Percentiles rank a stretch among this genome's conserved stretches.
These are phyloP conservation scores for Colletes collaris DNA, from an alignment of 2,888 invertebrate species.

Conservation along the genomic window DNA sequence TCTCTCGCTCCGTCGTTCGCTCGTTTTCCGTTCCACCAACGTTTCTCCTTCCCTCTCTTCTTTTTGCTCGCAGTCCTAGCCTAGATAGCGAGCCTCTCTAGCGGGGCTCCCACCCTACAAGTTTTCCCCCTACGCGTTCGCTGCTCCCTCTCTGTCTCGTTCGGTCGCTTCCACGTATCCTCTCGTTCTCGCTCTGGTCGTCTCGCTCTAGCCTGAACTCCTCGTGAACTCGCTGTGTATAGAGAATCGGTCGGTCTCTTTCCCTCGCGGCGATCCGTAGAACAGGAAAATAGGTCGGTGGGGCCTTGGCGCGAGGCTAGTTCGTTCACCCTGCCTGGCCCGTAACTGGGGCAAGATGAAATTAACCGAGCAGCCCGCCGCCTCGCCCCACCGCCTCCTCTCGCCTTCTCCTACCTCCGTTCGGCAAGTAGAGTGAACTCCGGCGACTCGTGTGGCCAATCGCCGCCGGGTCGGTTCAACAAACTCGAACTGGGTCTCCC, in stretches of 20 bases:
- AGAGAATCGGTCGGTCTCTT: constrained; percentile 44
- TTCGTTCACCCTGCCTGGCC: constrained; percentile 85
- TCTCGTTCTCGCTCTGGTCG: constrained; percentile 35
- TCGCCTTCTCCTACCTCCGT: constrained; percentile 52
- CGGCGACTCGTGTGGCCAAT: constrained; percentile 78
- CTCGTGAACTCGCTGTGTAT: constrained; percentile 40
- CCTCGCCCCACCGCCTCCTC: constrained; percentile 54
- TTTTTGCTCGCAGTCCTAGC: constrained; percentile 65
- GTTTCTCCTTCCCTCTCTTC: constrained; percentile 33
- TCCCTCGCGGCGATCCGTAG: constrained; percentile 64
- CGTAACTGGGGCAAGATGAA: constrained; percentile 88
- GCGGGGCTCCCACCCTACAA: constrained; percentile 58
- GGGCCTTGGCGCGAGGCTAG: constrained; percentile 85
- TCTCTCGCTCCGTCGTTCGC: constrained; percentile 32
- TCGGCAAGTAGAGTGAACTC: constrained; percentile 72
- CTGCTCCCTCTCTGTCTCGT: constrained; percentile 50
- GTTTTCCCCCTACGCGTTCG: constrained; percentile 50
- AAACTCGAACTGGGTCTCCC: constrained; percentile 81
- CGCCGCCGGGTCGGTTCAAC: constrained; percentile 81
- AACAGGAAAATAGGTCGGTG: constrained; percentile 81
- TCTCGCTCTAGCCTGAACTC: constrained; percentile 50
- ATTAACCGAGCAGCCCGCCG: constrained; percentile 83
- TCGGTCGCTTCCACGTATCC: constrained; percentile 55
- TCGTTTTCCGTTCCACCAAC: constrained; percentile 43
- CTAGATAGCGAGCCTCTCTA: constrained; percentile 70